These are phyloP conservation scores for Papilio polytes DNA, from an alignment of 1,140 invertebrate species.

Conservation along the genomic window DNA sequence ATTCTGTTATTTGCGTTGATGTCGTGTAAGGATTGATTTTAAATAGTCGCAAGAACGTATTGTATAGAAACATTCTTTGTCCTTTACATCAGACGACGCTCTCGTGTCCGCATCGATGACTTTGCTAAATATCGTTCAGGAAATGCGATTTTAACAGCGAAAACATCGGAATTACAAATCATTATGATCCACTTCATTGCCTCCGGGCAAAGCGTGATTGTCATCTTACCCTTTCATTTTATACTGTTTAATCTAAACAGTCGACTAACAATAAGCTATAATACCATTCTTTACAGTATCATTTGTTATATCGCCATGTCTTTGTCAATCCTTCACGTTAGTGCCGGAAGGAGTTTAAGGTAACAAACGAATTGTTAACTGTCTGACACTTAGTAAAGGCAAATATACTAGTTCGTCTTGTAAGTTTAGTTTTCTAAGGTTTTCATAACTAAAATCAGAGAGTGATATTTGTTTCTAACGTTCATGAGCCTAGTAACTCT, in stretches of 20 bases:
- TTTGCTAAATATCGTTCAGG: constrained; percentile 74
- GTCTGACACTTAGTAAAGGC: constrained; percentile 9
- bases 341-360: constrained; percentile 33
- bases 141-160: constrained; percentile 82
- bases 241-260: constrained; percentile 60
- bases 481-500: background rate
- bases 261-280: constrained; percentile 41
- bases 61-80: constrained; percentile 71
- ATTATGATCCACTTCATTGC: constrained; percentile 74
- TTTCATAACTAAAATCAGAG: background rate
- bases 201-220: constrained; percentile 75
- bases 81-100: constrained; percentile 58
- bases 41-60: constrained; percentile 70
- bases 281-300: constrained; percentile 43
- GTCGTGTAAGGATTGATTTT: constrained; percentile 72
- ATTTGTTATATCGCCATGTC: constrained; percentile 16
- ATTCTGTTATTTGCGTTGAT: constrained; percentile 57
- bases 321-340: constrained; percentile 16
- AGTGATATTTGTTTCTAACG: background rate
- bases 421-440: background rate
- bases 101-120: constrained; percentile 69
- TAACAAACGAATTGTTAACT: background rate
- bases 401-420: constrained; percentile 62
- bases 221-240: constrained; percentile 74
- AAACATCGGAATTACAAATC: constrained; percentile 81